Percentiles rank a stretch among this genome's conserved stretches.
These are phyloP conservation scores for Apodemus agrarius DNA, from an alignment of 2,797 vertebrate species.

Conservation along the genomic window DNA sequence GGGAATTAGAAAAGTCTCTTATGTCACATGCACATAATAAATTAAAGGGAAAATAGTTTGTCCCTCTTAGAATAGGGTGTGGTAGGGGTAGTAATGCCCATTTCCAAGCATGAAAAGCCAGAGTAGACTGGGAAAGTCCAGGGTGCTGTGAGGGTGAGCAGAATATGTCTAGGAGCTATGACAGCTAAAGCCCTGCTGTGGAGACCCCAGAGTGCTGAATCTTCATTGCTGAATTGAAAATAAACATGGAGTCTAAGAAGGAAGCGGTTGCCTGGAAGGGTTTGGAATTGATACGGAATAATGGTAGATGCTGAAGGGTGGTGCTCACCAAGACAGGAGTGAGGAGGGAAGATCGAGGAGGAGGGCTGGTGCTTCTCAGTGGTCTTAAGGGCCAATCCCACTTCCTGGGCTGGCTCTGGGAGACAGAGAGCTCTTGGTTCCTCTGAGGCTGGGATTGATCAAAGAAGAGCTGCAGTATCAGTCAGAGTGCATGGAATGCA, in stretches of 20 bases:
- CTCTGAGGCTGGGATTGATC: neutral
- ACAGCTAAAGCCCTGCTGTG: neutral
- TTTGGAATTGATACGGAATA: neutral
- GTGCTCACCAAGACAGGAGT: neutral
- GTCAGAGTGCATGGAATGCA: neutral
- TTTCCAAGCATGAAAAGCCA: neutral
- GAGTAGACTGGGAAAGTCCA: neutral
- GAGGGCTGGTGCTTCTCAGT: neutral
- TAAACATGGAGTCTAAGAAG: neutral
- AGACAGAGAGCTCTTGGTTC: neutral
- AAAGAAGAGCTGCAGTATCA: neutral
- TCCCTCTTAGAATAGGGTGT: neutral
- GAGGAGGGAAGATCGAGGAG: neutral
- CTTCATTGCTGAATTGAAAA: neutral
- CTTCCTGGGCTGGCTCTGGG: neutral
- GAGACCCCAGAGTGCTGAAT: neutral
- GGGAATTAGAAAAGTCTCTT: neutral
- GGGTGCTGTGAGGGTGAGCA: neutral
- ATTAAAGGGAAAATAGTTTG: neutral
- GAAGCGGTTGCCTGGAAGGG: neutral
- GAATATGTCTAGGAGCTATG: neutral
- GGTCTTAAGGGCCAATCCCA: neutral
- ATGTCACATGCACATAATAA: neutral
- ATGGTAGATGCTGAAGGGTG: too few species aligned
- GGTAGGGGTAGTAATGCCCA: neutral